Base-by-base conservation (phyloP, 2,113 vertebrate species). In the Halichoeres trimaculatus region DNA sequence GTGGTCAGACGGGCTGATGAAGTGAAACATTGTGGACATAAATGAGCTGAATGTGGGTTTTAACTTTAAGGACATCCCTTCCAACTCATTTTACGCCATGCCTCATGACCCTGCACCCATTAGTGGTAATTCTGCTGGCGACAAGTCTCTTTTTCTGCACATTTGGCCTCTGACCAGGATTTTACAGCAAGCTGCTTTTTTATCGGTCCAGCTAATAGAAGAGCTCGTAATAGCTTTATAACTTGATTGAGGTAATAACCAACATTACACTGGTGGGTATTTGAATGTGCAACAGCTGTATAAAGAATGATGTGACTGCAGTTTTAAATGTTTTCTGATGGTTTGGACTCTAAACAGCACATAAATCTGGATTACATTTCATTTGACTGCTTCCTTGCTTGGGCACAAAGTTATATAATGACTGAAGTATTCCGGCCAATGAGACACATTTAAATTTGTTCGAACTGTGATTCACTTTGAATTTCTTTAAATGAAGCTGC, bases 141-240 rank as follows among this genome's bases (percentile, higher is more conserved):
- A 73, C 52, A 40, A 64, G 63, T 58, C 38, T 59, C 64, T 64
- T 77, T 30, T 63, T 55, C 68, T 53, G 34, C 64, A 67, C 36
- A 77, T 78, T 10, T 78, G 66, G 65, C 70, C 34, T 58, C 61
- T 56, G 58, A 85, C 35, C 75, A 47, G 41, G 36, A 56, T 82
- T 81, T 52, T 59, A 64, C 30, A 34, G 20, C 30, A 20, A 62
- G 54, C 55, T 30, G 71, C 23, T 76, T 55, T 76, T 74, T 75
- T 80, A 61, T 72, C 23, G 36, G 26, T 40, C 26, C 51, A 13
- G 30, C 48, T 61, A 80, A 65, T 17, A 70, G 43, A 58, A 17
- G 5, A 62, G 57, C 74, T 70, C 26, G 23, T 74, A 64, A 69
- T 22, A 72, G 75, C 58, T 70, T 70, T 70, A 69, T 51, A 45